Conservation (phyloP, 2,888 invertebrate species). For the Cerastis leucographa region DNA sequence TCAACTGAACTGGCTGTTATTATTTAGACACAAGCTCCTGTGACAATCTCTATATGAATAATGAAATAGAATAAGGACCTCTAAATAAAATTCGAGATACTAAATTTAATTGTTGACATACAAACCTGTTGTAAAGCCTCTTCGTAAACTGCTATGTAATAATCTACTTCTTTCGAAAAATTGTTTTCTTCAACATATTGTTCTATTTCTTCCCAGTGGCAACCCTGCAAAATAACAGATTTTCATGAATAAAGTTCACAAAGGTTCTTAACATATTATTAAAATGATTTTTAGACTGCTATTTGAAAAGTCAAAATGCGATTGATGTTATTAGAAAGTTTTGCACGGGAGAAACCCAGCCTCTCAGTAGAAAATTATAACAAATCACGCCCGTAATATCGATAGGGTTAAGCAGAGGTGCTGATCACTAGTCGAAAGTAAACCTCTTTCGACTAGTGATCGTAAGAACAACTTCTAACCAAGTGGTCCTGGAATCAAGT, state of each 20-base stretch:
- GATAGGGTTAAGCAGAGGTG: not conserved
- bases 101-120: not conserved
- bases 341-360: not conserved
- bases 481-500: too few species aligned
- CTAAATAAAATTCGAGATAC: too few species aligned
- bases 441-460: too few species aligned
- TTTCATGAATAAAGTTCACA: not conserved
- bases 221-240: conserved; percentile 75
- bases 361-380: not conserved
- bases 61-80: not conserved
- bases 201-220: conserved; percentile 84
- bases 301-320: not conserved
- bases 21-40: too few species aligned
- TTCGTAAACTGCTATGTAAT: conserved; percentile 83
- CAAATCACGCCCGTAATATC: not conserved
- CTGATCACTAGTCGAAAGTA: too few species aligned
- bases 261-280: not conserved
- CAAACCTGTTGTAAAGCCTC: conserved; percentile 81
- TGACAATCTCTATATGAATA: too few species aligned
- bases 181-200: conserved; percentile 76
- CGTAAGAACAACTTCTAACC: too few species aligned
- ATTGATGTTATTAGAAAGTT: not conserved
- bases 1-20: too few species aligned
- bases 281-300: not conserved
- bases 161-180: conserved; percentile 78